Percentiles rank a stretch among this genome's conserved stretches.
Evolutionary conservation across 2,888 invertebrate species (phyloP).

Genomic region (Coelopa pilipes): DNA sequence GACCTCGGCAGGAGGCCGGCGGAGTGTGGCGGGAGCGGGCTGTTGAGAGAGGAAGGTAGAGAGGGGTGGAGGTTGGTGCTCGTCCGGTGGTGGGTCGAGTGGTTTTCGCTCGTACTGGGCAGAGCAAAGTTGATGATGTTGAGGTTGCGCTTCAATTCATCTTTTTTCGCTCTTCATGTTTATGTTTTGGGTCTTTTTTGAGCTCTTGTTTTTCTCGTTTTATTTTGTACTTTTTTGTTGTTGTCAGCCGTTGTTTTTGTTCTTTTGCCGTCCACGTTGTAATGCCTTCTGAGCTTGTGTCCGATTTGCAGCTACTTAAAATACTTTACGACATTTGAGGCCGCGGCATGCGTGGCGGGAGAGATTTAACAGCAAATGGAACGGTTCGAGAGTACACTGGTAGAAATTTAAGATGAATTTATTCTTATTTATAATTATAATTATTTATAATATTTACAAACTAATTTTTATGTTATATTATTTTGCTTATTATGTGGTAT

Average conservation of each 20-base stretch:
- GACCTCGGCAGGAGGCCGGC: background rate
- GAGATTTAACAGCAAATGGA: background rate
- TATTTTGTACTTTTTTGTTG: background rate
- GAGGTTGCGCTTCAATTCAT: no score
- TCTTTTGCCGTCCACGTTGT: conserved; percentile 9
- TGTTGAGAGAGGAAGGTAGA: background rate
- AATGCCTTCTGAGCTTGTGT: conserved; percentile 13
- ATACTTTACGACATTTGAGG: conserved; percentile 3
- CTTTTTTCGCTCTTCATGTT: no score
- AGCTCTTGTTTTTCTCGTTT: background rate
- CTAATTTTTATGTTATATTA: no score
- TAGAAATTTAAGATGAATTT: no score
- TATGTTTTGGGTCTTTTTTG: no score
- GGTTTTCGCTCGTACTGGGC: no score
- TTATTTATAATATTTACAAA: no score
- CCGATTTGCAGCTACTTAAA: conserved; percentile 18
- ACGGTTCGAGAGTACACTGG: background rate
- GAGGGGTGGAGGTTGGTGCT: background rate
- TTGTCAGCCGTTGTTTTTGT: background rate
- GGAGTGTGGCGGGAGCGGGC: background rate
- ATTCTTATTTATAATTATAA: no score
- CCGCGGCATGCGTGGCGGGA: background rate
- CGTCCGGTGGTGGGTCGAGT: no score
- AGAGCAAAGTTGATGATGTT: no score
- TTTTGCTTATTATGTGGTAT: no score